Conservation (phyloP, 2,888 invertebrate genomes). For the Chorisops tibialis region DNA sequence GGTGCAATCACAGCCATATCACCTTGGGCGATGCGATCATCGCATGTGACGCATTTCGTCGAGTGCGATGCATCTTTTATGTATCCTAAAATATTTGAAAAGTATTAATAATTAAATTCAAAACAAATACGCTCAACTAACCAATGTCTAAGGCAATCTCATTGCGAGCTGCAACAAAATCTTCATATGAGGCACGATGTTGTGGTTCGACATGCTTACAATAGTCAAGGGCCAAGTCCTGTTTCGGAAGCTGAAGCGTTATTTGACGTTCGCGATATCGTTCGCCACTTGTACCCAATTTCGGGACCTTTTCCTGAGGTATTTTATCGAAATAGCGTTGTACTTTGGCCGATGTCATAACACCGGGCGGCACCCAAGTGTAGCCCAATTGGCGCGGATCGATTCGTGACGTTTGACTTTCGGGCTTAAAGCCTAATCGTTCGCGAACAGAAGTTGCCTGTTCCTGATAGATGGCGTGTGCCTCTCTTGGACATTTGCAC, state of each 20-base stretch:
- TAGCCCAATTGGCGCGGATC: conserved; percentile 66
- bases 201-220: conserved; percentile 80
- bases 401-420: conserved; percentile 57
- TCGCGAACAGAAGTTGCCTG: conserved; percentile 77
- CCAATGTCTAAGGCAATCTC: conserved; percentile 95
- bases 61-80: conserved; percentile 61
- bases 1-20: conserved; percentile 83
- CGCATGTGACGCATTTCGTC: conserved; percentile 78
- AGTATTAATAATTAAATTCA: neutral
- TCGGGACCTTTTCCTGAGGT: conserved; percentile 74
- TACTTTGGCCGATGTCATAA: conserved; percentile 48
- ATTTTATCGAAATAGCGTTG: conserved; percentile 90
- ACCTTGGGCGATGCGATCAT: conserved; percentile 71
- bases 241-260: conserved; percentile 86
- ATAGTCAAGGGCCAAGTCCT: conserved; percentile 86
- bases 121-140: conserved; percentile 38
- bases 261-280: conserved; percentile 76
- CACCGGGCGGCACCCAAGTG: conserved; percentile 62
- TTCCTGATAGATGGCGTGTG: conserved; percentile 86
- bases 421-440: conserved; percentile 62
- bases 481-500: conserved; percentile 87
- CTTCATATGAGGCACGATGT: conserved; percentile 80
- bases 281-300: conserved; percentile 74
- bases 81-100: conserved; percentile 52
- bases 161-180: conserved; percentile 91